Base-by-base conservation (phyloP, 2,888 invertebrate genomes). In the Hypsopygia costalis region DNA sequence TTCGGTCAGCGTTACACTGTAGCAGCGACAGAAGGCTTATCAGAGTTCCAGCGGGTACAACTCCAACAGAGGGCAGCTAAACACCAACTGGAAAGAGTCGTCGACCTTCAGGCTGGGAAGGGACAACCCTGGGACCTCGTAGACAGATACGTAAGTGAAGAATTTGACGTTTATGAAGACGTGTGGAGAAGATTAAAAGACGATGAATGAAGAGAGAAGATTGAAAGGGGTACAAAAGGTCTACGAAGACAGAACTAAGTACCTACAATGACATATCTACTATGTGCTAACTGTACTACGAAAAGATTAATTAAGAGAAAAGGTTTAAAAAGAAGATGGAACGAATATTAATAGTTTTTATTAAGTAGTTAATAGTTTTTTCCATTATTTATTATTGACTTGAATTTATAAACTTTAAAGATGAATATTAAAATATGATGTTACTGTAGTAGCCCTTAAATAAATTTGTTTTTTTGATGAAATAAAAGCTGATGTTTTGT, bases 1-100 rank as follows among this genome's bases (percentile, higher is more conserved):
- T 91, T 91, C 52, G 95, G 95, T 0, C 93, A 94, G 69, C 90
- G 94, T 32, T 94, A 91, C 71, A 90, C 92, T 1, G 92, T 94
- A 5, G 89, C 91, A 31, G 94, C 94, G 0, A 93, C 93, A 0
- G 93, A 94, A 68, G 94, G 92, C 0, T 69, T 95, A 16, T 92
- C 94, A 0, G 92, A 93, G 62, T 94, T 94, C 59, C 94, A 94
- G 64, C 86, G 81, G 44, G 65, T 91, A 8, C 92, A 92, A 69
- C 70, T 91, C 27, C 85, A 88, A 36, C 90, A 92, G 43, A 83
- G 90, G 44, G 91, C 90, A 6, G 92, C 90, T 1, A 70, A 86
- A 21, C 90, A 92, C 58, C 90, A 91, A 49, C 68, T 93, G 36
- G 89, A 90, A 51, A 83, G 90, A 61, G 89, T 91, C 12, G 90